Base-by-base conservation (phyloP, 2,113 vertebrate species). In the Cheirogaleus medius region DNA sequence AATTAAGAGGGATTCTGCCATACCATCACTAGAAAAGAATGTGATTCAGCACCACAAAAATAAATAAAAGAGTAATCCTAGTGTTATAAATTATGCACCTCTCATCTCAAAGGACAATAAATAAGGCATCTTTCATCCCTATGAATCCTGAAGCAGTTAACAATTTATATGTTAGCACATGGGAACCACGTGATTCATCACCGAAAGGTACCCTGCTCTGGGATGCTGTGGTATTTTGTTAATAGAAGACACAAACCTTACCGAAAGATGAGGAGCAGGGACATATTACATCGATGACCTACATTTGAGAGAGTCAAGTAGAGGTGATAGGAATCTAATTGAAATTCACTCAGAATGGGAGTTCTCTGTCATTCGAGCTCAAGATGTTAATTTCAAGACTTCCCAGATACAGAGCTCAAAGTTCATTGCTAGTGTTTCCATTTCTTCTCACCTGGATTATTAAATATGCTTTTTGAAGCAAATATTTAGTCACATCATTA, bases 121-220 rank as follows among this genome's bases (percentile, higher is more conserved):
- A 98, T 95, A 97, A 96, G 91, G 95, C 86, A 97, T 98, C 97
- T 97, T 97, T 98, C 97, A 98, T 96, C 87, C 39, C 83, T 64
- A 68, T 76, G 80, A 98, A 97, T 97, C 95, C 93, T 91, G 87
- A 85, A 87, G 80, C 87, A 78, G 89, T 95, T 90, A 95, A 95
- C 82, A 97, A 93, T 96, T 94, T 96, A 74, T 95, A 94, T 73
- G 71, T 42, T 47, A 84, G 81, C 47, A 64, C 69, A 58, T 21
- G 47, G 80, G 89, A 87, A 73, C 93, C 71, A 69, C 37, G 44
- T 89, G 83, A 93, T 89, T 93, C 95, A 93, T 37, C 84, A 37
- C 58, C 80, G 32, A 95, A 80, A 94, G 81, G 27, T 12, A 77
- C 49, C 58, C n/a, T 66, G 37, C 49, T 58, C 52, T 52, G 58